Evolutionary conservation across 2,113 vertebrate species (phyloP).

Genomic region (Trogon surrucura): DNA sequence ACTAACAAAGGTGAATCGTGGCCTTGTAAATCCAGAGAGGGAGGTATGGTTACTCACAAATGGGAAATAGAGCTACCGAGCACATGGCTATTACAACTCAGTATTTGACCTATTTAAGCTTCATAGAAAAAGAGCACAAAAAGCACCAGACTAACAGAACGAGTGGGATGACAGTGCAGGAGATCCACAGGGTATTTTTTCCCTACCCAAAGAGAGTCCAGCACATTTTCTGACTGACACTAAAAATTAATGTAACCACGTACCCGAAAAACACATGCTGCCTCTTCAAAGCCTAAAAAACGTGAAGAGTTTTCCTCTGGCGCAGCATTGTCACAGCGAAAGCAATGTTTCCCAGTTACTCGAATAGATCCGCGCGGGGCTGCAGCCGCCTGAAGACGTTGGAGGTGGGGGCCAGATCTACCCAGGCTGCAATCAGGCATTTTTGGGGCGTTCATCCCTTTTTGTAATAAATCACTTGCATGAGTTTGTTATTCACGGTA

Average conservation of each 20-base stretch:
- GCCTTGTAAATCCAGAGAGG: not conserved
- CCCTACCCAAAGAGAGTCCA: not conserved
- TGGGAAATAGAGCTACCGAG: rapidly evolving
- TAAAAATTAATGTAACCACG: not conserved
- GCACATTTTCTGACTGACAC: not conserved
- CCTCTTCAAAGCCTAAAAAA: not conserved
- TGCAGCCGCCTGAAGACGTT: not conserved
- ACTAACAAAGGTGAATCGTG: not conserved
- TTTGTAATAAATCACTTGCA: not conserved
- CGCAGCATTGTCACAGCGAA: too few relatives aligned
- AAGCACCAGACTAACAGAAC: not conserved
- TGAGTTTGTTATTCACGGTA: not conserved
- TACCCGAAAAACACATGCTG: not conserved
- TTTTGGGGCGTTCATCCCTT: not conserved
- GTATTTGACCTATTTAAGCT: not conserved
- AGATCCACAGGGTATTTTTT: not conserved
- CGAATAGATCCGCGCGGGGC: rapidly evolving
- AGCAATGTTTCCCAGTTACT: not conserved
- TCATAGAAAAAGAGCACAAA: not conserved
- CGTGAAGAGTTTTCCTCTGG: not conserved
- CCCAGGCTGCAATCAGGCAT: not conserved
- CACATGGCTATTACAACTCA: not conserved
- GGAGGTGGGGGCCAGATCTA: not conserved
- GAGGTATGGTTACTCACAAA: not conserved
- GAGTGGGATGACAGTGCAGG: not conserved